Base-by-base conservation (phyloP, 2,888 invertebrate genomes). In the Eupithecia abbreviata region DNA sequence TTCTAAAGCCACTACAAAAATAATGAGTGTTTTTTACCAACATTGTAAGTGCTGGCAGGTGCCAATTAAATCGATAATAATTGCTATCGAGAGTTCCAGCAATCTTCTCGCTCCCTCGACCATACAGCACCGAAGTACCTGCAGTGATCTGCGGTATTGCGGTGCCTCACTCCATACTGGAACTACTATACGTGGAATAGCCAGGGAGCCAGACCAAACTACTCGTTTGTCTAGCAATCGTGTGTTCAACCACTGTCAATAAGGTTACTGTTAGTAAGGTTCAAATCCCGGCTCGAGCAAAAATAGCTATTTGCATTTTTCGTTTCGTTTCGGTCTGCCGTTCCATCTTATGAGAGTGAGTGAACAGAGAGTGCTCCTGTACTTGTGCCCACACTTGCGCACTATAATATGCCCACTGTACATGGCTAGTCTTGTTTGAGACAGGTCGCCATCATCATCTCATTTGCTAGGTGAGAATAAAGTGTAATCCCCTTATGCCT, bases 41-140 rank as follows among this genome's bases (percentile, higher is more conserved):
- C 68, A 18, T 18, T 13, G 30, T 30, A 18, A 47, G n/a, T 47
- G 41, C 7, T 13, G 68, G 68, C 69, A 73, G 51, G 67, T 73
- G 66, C 62, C 73, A 77, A 79, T 79, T 77, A 72, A 41, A 75
- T 77, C 79, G 65, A 66, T 47, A 49, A 75, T 77, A 76, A 69
- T 71, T 77, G 77, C 75, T 77, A 77, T 75, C 75, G 73, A 74
- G 73, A 75, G 73, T 77, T 45, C 18, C 15, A 42, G 42, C 70
- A 77, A 69, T 69, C 69, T 30, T 69, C 47, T 47, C 73, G 76
- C 77, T 74, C 71, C 65, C 69, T 13, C 42, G 49, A 69, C 12
- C 69, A 18, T 69, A 47, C 13, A 45, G 30, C 10, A 30, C 62
- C 30, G 62, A 62, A 18, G 41, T 13, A 41, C 15, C 7, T 10